Base-by-base conservation (phyloP, 2,797 vertebrate genomes). In the Neoniphon sammara region DNA sequence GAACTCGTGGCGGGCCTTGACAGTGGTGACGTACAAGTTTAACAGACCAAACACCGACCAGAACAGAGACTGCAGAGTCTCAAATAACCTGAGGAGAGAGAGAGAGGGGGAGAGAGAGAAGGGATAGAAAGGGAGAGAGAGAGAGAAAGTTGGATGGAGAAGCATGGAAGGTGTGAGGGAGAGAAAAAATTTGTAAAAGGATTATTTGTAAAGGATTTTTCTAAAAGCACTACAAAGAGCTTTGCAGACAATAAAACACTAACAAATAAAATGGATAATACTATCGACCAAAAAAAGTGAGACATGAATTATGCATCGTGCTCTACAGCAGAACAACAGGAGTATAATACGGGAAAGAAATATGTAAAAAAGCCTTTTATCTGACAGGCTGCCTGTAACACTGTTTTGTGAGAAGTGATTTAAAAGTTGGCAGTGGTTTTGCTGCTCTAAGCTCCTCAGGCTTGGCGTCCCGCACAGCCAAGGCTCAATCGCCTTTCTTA, bases 51-150 rank as follows among this genome's bases (percentile, higher is more conserved):
- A 98, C 68, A 98, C 94, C 6, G 97, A 98, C 97, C 97, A 98
- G 94, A 98, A 98, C 82, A 98, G 95, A 1, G 97, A 98, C 93
- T 98, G 97, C 0, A 98, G 95, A 0, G 97, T 98, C 93, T 98
- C 97, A 0, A 98, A 98, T 36, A 98, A 93, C 83, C 97, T 98
- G 93, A 12, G 42, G 90, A 79, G 70, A n/a, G n/a, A 57, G 14
- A 7, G 23, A 56, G 14, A 39, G 46, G 21, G 44, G 23, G 39
- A 9, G 7, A 9, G 42, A 3, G 42, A 50, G 1, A 5, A n/a
- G 27, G 20, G 18, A 36, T 30, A 25, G 30, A 11, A 27, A 31
- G 56, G 17, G 56, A 39, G 30, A 59, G 30, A 39, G 31, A 21
- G 56, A 59, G 57, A 20, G 39, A 61, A 39, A 61, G n/a, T n/a